Conservation (phyloP, 2,113 vertebrate genomes). For the Plotosus lineatus region DNA sequence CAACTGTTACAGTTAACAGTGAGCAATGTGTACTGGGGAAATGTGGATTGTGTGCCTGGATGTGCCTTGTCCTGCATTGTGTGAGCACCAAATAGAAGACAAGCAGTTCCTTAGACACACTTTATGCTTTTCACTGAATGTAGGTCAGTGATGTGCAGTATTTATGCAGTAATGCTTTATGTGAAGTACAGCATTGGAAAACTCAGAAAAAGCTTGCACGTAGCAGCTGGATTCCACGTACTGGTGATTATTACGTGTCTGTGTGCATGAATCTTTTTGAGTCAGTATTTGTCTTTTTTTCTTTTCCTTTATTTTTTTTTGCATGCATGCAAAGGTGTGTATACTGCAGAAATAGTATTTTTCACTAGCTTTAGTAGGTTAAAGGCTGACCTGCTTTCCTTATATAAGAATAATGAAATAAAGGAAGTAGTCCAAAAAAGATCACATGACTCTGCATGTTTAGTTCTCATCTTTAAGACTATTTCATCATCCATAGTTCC, state of each 20-base stretch:
- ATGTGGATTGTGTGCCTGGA: not conserved
- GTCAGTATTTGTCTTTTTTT: not conserved
- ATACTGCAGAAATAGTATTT: not conserved
- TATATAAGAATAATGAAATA: not conserved
- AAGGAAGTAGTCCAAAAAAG: not conserved
- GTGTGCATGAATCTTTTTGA: not conserved
- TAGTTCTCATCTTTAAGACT: not conserved
- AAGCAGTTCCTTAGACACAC: not conserved
- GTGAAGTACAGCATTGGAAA: not conserved
- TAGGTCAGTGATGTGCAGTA: conserved; percentile 23
- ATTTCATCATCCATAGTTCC: not conserved
- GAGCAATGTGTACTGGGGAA: conserved; percentile 3
- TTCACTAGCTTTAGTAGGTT: not conserved
- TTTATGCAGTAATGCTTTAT: not conserved
- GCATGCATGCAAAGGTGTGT: not conserved
- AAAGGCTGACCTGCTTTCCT: not conserved
- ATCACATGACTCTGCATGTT: not conserved
- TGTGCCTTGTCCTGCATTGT: not conserved
- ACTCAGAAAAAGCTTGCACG: not conserved
- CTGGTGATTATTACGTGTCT: not conserved
- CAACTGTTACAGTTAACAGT: conserved; percentile 30
- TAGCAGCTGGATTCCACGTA: not conserved
- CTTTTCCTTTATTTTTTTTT: too few relatives aligned
- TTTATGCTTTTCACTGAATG: not conserved
- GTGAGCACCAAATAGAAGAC: not conserved